phyloP scores from a whole-genome alignment of 2,797 vertebrate genomes.

The Hipposideros larvatus region DNA sequence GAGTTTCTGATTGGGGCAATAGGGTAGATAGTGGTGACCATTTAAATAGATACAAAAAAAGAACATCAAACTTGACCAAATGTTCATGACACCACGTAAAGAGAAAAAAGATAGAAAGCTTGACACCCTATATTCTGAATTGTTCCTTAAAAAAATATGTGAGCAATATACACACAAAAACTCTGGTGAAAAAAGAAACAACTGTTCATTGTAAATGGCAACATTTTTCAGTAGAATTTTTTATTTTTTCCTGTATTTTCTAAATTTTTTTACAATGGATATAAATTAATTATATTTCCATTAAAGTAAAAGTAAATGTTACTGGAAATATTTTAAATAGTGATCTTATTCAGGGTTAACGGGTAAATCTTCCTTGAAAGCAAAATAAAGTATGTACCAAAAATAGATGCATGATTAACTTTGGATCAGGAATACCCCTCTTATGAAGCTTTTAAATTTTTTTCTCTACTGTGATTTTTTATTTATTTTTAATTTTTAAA shows the following conservation, averaged over 20 bases:
- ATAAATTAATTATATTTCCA: not conserved
- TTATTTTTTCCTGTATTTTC: not conserved
- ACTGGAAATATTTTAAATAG: not conserved
- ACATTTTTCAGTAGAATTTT: not conserved
- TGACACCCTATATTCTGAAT: not conserved
- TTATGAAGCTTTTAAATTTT: not conserved
- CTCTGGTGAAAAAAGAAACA: not conserved
- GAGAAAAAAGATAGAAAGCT: not conserved
- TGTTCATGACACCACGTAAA: not conserved
- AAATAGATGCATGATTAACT: not conserved
- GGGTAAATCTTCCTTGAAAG: not conserved
- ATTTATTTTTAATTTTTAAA: no score
- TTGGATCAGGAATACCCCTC: not conserved
- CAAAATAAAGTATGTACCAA: slow-evolving; percentile 16
- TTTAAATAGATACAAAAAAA: not conserved
- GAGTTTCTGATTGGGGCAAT: not conserved
- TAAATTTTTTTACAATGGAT: not conserved
- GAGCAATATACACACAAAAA: not conserved
- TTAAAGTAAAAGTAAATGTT: slow-evolving; percentile 8
- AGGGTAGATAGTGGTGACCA: not conserved
- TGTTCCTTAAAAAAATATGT: not conserved
- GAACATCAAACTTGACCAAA: not conserved
- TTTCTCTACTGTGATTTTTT: no score
- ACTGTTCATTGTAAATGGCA: not conserved
- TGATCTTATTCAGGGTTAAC: not conserved